Base-by-base conservation (phyloP, 2,888 invertebrate species). In the Cantharis nigra region DNA sequence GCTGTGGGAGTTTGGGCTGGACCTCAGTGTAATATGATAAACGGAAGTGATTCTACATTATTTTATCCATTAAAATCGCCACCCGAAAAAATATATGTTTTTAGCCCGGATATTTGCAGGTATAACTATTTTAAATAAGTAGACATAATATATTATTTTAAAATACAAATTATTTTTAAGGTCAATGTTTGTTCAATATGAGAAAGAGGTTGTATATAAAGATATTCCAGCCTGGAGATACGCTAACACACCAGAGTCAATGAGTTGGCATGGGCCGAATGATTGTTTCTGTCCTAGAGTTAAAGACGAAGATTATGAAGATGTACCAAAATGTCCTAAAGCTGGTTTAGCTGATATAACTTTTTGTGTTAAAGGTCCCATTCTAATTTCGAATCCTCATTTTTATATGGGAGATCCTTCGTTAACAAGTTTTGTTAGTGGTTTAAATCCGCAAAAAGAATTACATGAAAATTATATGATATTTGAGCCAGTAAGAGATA, bases 311-410 rank as follows among this genome's bases (percentile, higher is more conserved):
- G 90, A 80, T 89, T 91, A 89, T 87, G 90, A 83, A 83, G 87
- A 20, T 87, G 85, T 81, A 87, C 88, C 83, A 86, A 89, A 90
- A 0, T 92, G 92, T 82, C 87, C 91, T 0, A 83, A 90, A 3
- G 90, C 89, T 87, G 92, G 92, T 0, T 80, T 91, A 0, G 81
- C 91, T 28, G 91, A 92, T 84, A 85, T 92, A 18, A 86, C 86
- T 78, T 88, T 90, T 2, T 91, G 91, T 70, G 89, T 92, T 84
- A 91, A 91, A 9, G 91, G 91, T 0, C 93, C 94, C 0, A 90
- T 92, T 20, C 89, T 92, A 62, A 89, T 91, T 14, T 93, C 93
- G 0, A 89, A 92, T 78, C 94, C 94, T 0, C 94, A 94, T 87
- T 93, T 91, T 87, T 91, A 92, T 84, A 88, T 92, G 16, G 92